phyloP scores from a whole-genome alignment of 2,888 invertebrate species.

The Psococerastis gibbosa region DNA sequence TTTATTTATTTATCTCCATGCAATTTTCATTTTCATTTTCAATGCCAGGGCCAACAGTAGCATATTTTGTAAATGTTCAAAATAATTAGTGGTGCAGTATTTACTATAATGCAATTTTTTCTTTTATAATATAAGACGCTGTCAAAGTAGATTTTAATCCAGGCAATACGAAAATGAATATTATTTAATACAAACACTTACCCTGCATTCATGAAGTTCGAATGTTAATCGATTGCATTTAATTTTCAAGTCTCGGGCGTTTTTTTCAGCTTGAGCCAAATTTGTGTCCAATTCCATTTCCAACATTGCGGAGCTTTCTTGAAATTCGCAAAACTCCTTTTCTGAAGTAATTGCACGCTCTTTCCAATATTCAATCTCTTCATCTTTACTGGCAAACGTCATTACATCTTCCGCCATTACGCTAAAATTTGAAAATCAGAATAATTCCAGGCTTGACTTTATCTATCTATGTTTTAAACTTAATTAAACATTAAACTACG shows the following conservation, averaged over 20 bases:
- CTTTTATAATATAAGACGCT: neutral
- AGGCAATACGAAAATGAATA: neutral
- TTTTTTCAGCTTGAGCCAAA: conserved; percentile 73
- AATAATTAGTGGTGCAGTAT: neutral
- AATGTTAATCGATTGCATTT: conserved; percentile 57
- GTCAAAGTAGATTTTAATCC: neutral
- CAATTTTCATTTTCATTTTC: no score
- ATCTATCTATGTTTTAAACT: no score
- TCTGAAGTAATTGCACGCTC: conserved; percentile 48
- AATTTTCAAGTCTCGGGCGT: conserved; percentile 63
- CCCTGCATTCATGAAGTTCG: conserved; percentile 61
- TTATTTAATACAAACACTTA: conserved; percentile 26
- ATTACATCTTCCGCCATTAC: conserved; percentile 11
- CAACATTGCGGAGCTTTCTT: conserved; percentile 74
- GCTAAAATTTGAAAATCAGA: no score
- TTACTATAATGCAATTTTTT: neutral
- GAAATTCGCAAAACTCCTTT: conserved; percentile 85
- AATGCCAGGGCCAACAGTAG: neutral
- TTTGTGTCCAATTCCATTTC: conserved; percentile 90
- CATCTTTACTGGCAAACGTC: conserved; percentile 25
- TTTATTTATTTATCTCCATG: no score
- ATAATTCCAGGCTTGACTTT: no score
- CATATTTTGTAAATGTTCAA: neutral
- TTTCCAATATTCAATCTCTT: conserved; percentile 21
- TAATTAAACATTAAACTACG: no score